Base-by-base conservation (phyloP, 2,888 invertebrate species). In the Melinopterus prodromus region DNA sequence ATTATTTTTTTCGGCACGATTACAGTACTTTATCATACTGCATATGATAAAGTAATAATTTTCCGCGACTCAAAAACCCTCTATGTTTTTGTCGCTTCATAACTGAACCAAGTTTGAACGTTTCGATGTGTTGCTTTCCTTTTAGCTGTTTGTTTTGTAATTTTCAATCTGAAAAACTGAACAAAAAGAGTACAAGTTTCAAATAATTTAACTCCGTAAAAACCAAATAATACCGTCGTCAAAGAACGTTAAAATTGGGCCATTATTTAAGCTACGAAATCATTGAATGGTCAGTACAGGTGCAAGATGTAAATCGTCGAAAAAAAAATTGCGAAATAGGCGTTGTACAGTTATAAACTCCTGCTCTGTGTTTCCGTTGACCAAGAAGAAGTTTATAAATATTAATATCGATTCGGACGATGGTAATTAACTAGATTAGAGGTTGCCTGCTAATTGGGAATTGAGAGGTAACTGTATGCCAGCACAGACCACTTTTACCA, bases 361-460 rank as follows among this genome's bases (percentile, higher is more conserved):
- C 12, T 53, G 53, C 53, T 53, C 53, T 12, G 9, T 53, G 53
- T 53, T 53, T 53, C 53, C 53, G 53, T 53, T 53, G 53, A 53
- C 53, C 53, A 53, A 53, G 53, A 53, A 53, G 53, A 53, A 53
- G 9, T 53, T 53, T 53, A 53, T 53, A 53, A 53, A 53, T 53
- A 53, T 53, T 53, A 53, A 53, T 53, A 53, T 53, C 53, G 53
- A 53, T 53, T 53, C 53, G 53, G 53, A 53, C 53, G 53, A 53
- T 53, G 53, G 53, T 53, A 53, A 53, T 53, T 53, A 53, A 53
- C 9, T 53, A 4, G 53, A 53, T 53, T 53, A 53, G 53, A 53
- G 53, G 53, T 53, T 53, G 53, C 53, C 12, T 53, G 53, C 53
- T 53, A 53, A 53, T 53, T 53, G 53, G 53, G 12, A 53, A 53